phyloP scores from a whole-genome alignment of 2,797 vertebrate species.

The Cyclopterus lumpus region DNA sequence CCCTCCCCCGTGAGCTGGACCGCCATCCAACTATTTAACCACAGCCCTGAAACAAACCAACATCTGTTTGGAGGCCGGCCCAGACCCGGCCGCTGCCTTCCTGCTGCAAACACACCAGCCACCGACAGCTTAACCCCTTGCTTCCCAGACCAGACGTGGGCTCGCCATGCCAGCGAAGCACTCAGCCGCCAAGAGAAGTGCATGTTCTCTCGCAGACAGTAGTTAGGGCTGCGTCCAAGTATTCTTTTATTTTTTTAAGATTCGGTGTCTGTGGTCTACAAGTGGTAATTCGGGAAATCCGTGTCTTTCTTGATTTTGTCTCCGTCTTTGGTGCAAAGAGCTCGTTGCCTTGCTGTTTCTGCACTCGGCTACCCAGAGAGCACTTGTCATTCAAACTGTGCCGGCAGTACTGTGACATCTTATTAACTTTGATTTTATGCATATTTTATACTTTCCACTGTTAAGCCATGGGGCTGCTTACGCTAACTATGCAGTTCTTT shows the following conservation, averaged over 20 bases:
- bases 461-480: background rate
- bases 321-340: slow-evolving; percentile 10
- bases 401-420: slow-evolving; percentile 5
- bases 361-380: background rate
- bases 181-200: slow-evolving; percentile 13
- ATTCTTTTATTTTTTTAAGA: slow-evolving; percentile 26
- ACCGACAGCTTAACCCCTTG: slow-evolving; percentile 81
- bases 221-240: slow-evolving; percentile 17
- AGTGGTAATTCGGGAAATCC: slow-evolving; percentile 37
- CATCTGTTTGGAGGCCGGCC: slow-evolving; percentile 92
- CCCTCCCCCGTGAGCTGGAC: slow-evolving; percentile 87
- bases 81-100: slow-evolving; percentile 82
- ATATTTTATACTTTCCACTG: background rate
- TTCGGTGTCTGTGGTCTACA: slow-evolving; percentile 39
- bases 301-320: slow-evolving; percentile 29
- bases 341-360: background rate
- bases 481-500: background rate
- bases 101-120: slow-evolving; percentile 84
- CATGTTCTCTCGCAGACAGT: slow-evolving; percentile 35
- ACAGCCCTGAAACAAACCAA: slow-evolving; percentile 91
- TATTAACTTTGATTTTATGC: background rate
- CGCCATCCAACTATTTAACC: slow-evolving; percentile 91
- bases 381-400: slow-evolving; percentile 8
- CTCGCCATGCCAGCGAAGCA: slow-evolving; percentile 6
- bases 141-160: slow-evolving; percentile 40